Percentiles rank a stretch among this genome's conserved stretches.
Evolutionary conservation across 2,888 invertebrate species (phyloP).

Genomic region (Lochmaea capreae): DNA sequence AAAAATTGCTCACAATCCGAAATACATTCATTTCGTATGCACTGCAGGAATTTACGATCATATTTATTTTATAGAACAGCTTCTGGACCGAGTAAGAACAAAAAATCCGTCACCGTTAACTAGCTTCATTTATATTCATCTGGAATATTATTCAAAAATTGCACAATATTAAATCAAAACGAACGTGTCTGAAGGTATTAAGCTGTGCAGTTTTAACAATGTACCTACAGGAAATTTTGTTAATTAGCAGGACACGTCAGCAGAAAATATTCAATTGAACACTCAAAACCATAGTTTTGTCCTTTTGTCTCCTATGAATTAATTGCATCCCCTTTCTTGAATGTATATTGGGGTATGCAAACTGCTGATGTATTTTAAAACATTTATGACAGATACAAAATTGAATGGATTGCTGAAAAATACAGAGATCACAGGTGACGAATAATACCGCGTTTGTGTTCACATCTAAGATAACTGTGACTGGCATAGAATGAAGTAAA

Average conservation of each 20-base stretch:
- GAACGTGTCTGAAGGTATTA: background rate
- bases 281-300: no score
- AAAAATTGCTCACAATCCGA: background rate
- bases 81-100: background rate
- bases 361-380: background rate
- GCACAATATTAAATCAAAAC: background rate
- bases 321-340: no score
- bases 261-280: no score
- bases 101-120: background rate
- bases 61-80: constrained; percentile 7
- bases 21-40: constrained; percentile 4
- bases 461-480: no score
- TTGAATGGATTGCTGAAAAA: no score
- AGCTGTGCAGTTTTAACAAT: background rate
- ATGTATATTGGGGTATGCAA: no score
- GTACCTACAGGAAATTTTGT: background rate
- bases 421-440: no score
- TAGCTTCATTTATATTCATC: constrained; percentile 2
- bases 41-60: background rate
- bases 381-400: no score
- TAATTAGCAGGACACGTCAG: no score
- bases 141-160: background rate
- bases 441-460: no score
- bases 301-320: no score
- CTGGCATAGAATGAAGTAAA: no score